Conservation (phyloP, 2,113 vertebrate species). For the Astatotilapia flaviijosephi region DNA sequence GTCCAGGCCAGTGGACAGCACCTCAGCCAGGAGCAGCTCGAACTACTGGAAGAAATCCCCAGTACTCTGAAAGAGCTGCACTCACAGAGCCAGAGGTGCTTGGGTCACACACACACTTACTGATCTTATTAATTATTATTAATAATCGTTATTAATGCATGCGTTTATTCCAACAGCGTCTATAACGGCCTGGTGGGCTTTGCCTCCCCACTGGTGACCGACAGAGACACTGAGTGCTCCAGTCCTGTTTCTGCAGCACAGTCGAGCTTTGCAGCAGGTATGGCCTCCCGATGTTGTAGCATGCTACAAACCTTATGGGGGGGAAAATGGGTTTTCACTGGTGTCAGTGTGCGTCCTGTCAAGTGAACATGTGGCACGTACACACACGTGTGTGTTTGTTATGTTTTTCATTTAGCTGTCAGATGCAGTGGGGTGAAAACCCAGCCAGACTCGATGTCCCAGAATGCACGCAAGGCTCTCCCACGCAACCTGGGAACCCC, state of each 20-base stretch:
- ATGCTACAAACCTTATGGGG: too few species aligned
- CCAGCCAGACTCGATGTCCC: constrained; percentile 95
- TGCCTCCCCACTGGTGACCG: constrained; percentile 94
- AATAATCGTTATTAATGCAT: background rate
- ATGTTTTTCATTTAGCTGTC: constrained; percentile 75
- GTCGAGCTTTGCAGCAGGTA: constrained; percentile 93
- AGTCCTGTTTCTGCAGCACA: constrained; percentile 84
- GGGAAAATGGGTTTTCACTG: background rate
- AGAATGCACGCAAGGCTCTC: constrained; percentile 88
- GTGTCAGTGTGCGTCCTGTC: background rate
- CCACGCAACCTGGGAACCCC: constrained; percentile 91
- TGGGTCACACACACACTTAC: fast-evolving
- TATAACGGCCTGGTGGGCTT: constrained; percentile 97
- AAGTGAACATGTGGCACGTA: too few species aligned
- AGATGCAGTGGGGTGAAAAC: constrained; percentile 90
- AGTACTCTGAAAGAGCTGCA: constrained; percentile 92
- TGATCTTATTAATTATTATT: background rate
- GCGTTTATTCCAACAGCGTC: constrained; percentile 68
- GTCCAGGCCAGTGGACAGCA: constrained; percentile 94
- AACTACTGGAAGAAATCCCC: constrained; percentile 94
- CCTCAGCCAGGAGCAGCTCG: constrained; percentile 86
- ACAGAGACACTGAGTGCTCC: constrained; percentile 84
- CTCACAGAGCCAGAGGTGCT: constrained; percentile 87
- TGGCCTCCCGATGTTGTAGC: fast-evolving
- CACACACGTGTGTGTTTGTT: background rate